These are phyloP conservation scores for Myripristis murdjan DNA, from an alignment of 2,797 vertebrate genomes.

Conservation along the genomic window DNA sequence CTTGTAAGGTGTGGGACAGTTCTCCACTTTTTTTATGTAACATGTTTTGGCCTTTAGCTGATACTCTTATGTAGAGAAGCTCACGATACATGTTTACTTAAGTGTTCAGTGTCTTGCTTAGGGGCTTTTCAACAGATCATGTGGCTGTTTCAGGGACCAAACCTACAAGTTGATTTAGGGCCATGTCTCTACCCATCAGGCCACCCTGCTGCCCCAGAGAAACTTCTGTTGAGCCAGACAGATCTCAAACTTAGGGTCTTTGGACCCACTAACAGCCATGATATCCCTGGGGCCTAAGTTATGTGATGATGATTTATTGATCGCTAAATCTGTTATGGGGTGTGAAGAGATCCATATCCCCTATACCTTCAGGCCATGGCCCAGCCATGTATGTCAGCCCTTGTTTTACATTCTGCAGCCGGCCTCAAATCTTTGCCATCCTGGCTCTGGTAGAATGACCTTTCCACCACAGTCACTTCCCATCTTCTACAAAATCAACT, in stretches of 20 bases:
- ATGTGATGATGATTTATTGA: slow-evolving; percentile 30
- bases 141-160: neutral
- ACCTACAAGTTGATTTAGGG: neutral
- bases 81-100: neutral
- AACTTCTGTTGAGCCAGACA: neutral
- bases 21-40: neutral
- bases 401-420: neutral
- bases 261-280: neutral
- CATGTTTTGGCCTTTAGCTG: neutral
- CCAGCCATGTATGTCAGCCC: neutral
- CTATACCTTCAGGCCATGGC: neutral
- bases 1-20: neutral
- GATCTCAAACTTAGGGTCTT: neutral
- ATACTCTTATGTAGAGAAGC: neutral
- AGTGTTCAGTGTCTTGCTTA: neutral
- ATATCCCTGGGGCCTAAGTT: neutral
- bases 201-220: neutral
- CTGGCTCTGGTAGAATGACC: neutral
- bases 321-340: slow-evolving; percentile 10
- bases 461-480: neutral
- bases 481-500: neutral
- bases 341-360: neutral
- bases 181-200: neutral
- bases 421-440: neutral
- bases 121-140: neutral